phyloP scores from a whole-genome alignment of 1,140 invertebrate genomes.

The Dermatophagoides farinae region DNA sequence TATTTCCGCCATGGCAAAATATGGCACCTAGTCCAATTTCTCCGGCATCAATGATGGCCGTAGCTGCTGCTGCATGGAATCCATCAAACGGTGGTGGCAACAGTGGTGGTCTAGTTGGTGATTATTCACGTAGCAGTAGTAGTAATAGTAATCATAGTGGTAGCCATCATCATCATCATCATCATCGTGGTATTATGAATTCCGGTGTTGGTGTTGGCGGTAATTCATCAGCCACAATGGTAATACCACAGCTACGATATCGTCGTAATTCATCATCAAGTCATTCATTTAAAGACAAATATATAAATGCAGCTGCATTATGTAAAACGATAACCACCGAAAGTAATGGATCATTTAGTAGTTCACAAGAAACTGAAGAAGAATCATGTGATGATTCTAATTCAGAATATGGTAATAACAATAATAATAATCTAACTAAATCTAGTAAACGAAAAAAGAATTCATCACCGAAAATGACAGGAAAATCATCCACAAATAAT shows the following conservation, averaged over 20 bases:
- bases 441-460: not conserved
- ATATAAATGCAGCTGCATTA: not conserved
- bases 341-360: conserved; percentile 9
- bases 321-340: not conserved
- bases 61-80: conserved; percentile 30
- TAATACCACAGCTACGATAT: not conserved
- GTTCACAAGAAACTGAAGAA: not conserved
- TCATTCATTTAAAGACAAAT: not conserved
- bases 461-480: not conserved
- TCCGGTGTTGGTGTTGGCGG: not conserved
- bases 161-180: conserved; percentile 3
- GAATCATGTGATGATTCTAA: conserved; percentile 5
- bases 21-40: conserved; percentile 12
- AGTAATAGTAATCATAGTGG: conserved; percentile 10
- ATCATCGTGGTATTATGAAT: not conserved
- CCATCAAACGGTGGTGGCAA: not conserved
- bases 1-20: conserved; percentile 28
- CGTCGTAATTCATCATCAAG: conserved; percentile 1
- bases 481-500: not conserved
- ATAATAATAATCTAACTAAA: not conserved
- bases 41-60: conserved; percentile 31
- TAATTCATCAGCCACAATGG: not conserved
- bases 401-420: not conserved
- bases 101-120: not conserved
- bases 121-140: conserved; percentile 21